Evolutionary conservation across 1,140 invertebrate species (phyloP).

Genomic region (Zaprionus nigranus): DNA sequence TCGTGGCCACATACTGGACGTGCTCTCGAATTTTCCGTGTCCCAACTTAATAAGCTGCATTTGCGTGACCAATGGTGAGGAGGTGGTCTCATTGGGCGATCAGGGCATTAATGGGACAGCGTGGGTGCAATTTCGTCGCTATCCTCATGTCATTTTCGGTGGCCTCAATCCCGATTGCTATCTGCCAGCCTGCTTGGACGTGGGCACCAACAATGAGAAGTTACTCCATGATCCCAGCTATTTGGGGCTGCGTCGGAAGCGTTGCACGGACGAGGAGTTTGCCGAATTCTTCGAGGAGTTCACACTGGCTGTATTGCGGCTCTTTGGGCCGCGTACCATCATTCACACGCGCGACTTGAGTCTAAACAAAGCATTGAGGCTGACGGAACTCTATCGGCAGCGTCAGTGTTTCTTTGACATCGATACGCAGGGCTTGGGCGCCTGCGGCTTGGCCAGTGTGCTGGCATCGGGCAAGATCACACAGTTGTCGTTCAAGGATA

Average conservation of each 20-base stretch:
- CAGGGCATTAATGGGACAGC: constrained; percentile 98
- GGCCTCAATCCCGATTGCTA: constrained; percentile 96
- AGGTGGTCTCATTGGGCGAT: constrained; percentile 96
- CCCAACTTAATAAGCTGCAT: constrained; percentile 92
- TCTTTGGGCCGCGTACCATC: constrained; percentile 92
- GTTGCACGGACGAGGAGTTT: constrained; percentile 93
- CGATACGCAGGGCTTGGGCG: constrained; percentile 96
- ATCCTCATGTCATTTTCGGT: constrained; percentile 95
- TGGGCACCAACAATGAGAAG: constrained; percentile 95
- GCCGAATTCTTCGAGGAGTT: constrained; percentile 97
- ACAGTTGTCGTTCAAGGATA: constrained; percentile 90
- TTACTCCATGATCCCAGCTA: constrained; percentile 95
- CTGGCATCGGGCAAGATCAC: constrained; percentile 93
- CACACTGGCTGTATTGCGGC: constrained; percentile 87
- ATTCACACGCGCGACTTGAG: constrained; percentile 99
- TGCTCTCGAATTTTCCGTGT: constrained; percentile 93
- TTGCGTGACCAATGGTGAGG: constrained; percentile 97
- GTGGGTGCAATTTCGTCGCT: constrained; percentile 95
- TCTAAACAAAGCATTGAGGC: constrained; percentile 95
- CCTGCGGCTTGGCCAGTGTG: constrained; percentile 96
- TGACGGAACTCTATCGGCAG: constrained; percentile 93
- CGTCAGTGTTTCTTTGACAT: constrained; percentile 97
- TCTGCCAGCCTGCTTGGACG: constrained; percentile 95
- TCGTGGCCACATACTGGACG: constrained; percentile 94
- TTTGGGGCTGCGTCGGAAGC: constrained; percentile 93